phyloP scores from a whole-genome alignment of 2,888 invertebrate genomes.

The Spisula subtruncata region DNA sequence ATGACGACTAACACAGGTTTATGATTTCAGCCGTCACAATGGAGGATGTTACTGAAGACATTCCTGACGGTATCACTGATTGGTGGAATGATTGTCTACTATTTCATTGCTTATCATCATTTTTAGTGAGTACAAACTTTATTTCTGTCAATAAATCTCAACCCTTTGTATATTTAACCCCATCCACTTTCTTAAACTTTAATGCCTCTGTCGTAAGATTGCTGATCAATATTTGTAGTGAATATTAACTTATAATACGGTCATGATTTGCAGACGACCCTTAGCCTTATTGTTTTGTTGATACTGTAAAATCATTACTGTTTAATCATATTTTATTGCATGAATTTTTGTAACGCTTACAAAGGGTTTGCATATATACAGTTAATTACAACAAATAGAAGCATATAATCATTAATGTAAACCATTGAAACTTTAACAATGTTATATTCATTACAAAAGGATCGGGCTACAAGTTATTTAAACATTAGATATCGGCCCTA shows the following conservation, averaged over 20 bases:
- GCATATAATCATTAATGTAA: no score
- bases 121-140: conserved; percentile 93
- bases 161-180: background rate
- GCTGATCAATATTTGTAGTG: conserved; percentile 97
- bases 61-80: conserved; percentile 94
- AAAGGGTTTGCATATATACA: no score
- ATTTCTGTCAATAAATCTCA: background rate
- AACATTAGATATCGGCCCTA: no score
- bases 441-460: no score
- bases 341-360: no score
- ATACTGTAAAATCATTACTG: no score
- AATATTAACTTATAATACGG: conserved; percentile 88
- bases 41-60: conserved; percentile 89
- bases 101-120: conserved; percentile 96
- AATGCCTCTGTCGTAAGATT: conserved; percentile 86
- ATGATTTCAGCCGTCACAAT: conserved; percentile 60
- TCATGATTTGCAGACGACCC: background rate
- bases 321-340: no score
- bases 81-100: conserved; percentile 95
- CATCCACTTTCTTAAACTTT: background rate
- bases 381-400: no score
- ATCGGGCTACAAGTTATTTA: no score
- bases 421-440: no score
- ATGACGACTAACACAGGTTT: no score
- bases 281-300: no score